Percentiles rank a stretch among this genome's conserved stretches.
phyloP scores from a whole-genome alignment of 2,113 vertebrate genomes.

The Pachypanchax playfairii region DNA sequence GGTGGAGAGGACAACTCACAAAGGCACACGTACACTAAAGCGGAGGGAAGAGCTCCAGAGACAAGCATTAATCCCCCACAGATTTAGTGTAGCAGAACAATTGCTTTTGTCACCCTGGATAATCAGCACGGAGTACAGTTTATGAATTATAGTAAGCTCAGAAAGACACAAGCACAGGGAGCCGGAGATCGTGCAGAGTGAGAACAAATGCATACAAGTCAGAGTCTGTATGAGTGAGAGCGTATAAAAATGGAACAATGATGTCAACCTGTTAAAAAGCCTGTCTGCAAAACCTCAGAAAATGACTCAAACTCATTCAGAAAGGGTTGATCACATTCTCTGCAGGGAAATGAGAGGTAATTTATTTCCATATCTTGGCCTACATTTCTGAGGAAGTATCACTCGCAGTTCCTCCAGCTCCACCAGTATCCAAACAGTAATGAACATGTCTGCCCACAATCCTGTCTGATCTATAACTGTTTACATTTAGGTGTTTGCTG shows the following conservation, averaged over 20 bases:
- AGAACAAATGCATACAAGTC: conserved; percentile 33
- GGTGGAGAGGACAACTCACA: conserved; percentile 10
- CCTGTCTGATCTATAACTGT: conserved; percentile 54
- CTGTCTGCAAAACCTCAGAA: conserved; percentile 30
- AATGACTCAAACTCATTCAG: conserved; percentile 57
- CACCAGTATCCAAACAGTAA: conserved; percentile 53
- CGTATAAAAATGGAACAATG: conserved; percentile 29
- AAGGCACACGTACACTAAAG: neutral
- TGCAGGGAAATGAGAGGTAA: conserved; percentile 58
- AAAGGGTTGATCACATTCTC: conserved; percentile 50
- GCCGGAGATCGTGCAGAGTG: neutral
- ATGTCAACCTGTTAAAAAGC: conserved; percentile 56
- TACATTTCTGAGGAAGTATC: conserved; percentile 57
- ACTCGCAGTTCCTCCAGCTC: conserved; percentile 41
- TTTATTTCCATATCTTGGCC: conserved; percentile 69
- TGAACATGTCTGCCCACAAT: conserved; percentile 53
- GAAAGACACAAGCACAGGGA: conserved; percentile 15
- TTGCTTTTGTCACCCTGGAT: conserved; percentile 75
- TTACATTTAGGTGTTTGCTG: conserved; percentile 46
- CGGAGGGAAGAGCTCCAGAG: conserved; percentile 51
- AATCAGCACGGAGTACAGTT: conserved; percentile 64
- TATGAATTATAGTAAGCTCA: conserved; percentile 59
- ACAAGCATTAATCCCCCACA: conserved; percentile 69
- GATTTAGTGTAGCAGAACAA: conserved; percentile 73
- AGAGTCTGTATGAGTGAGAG: conserved; percentile 9